Evolutionary conservation across 2,888 invertebrate species (phyloP), one percentile per base, ranked within the genome.

Genomic region (Ecliptopera silaceata): DNA sequence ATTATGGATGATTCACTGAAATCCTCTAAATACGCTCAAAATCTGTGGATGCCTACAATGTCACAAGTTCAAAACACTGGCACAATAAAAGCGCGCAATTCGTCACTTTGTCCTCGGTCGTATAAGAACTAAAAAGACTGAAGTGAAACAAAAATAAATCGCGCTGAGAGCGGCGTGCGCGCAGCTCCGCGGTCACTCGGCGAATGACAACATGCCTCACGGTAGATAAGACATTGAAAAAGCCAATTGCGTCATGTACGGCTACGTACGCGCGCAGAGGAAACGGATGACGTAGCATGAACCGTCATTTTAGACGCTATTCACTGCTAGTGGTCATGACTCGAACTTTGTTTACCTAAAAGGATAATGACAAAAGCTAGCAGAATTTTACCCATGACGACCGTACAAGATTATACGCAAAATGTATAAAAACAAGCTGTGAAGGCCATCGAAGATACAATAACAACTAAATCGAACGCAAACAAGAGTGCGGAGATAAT

Each of bases 151-250:
- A 83, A 85, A 86, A 82, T 82, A 83, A 77, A 79, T 68, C 68
- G 68, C 70, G 64, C 68, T 67, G 72, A 67, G 76, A 75, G 74
- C 74, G 71, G 78, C 80, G 89, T 85, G 86, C 79, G 88, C 89
- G 86, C 89, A 87, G 75, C 85, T 77, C 84, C 74, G 70, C 82
- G 84, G 70, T 74, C 86, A 80, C 88, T 84, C 84, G 82, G 69
- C 83, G 88, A 90, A 84, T 89, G 90, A 89, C 89, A 88, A 86
- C 88, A 87, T 81, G 84, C 85, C 82, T 84, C 85, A 77, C 80
- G 78, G 85, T 84, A 88, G 89, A 89, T 90, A 90, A 90, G 90
- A 89, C 90, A 89, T 90, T 90, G 90, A 90, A 90, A 90, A 89
- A 88, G 86, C 87, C 88, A 88, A 88, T 89, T 90, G 90, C 90